A percentile compares a stretch with the other conserved stretches of the same genome.
Conservation (phyloP, 35 echinoderm and acorn worm genomes). For the Holothuria glaberrima region DNA sequence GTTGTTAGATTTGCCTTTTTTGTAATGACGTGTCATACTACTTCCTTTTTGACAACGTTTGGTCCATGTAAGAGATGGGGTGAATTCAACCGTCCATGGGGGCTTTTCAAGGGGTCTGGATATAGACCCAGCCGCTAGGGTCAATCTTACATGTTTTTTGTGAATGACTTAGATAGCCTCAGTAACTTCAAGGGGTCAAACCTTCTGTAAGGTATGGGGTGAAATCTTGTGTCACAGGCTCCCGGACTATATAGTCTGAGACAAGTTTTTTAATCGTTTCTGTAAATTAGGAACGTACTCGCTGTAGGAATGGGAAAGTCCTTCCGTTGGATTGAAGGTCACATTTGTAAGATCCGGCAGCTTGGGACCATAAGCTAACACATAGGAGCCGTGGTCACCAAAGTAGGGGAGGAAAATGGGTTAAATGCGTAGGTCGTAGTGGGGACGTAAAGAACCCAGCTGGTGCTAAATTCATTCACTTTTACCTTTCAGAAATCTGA, state of each 20-base stretch:
- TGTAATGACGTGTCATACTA: no score
- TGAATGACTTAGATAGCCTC: no score
- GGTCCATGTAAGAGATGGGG: no score
- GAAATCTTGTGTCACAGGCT: no score
- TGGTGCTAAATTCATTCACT: not conserved
- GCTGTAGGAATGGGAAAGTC: not conserved
- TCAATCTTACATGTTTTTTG: no score
- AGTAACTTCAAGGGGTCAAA: no score
- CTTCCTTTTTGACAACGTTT: no score
- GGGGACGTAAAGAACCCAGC: not conserved
- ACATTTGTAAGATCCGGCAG: not conserved
- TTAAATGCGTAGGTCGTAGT: slow-evolving; percentile 10
- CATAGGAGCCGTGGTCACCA: not conserved
- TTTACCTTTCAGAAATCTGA: not conserved
- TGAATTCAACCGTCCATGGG: no score
- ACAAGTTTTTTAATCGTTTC: not conserved
- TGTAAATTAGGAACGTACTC: not conserved
- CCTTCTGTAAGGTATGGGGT: no score
- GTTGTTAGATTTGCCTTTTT: no score
- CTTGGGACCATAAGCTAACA: not conserved
- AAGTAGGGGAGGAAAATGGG: slow-evolving; percentile 2
- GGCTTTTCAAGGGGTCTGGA: no score
- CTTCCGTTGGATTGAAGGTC: not conserved
- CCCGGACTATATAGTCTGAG: not conserved
- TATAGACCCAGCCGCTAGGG: no score